These are phyloP conservation scores for Ptyas mucosa DNA, from an alignment of 2,113 vertebrate species.

Conservation along the genomic window DNA sequence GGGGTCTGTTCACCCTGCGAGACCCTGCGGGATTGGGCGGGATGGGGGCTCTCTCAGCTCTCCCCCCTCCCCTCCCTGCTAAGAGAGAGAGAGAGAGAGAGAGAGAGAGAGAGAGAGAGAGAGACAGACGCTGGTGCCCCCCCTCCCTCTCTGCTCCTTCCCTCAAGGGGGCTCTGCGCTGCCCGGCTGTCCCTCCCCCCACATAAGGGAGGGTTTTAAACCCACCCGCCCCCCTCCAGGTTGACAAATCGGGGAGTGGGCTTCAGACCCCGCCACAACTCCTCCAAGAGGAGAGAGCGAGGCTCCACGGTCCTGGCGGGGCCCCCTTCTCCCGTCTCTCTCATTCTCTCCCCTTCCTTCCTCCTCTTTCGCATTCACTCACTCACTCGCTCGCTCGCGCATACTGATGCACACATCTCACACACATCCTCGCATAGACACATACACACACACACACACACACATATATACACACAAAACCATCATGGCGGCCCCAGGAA, in stretches of 20 bases:
- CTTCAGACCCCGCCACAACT: not conserved
- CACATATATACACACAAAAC: slow-evolving; percentile 22
- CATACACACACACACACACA: not conserved
- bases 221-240: slow-evolving; percentile 1
- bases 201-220: not conserved
- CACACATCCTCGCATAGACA: not conserved
- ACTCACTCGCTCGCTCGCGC: not conserved
- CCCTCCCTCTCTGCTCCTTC: not conserved
- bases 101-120: no score
- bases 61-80: no score
- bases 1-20: not conserved
- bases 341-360: slow-evolving; percentile 2
- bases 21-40: not conserved
- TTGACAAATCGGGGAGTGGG: not conserved
- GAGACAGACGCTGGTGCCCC: not conserved
- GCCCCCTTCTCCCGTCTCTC: not conserved
- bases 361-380: not conserved
- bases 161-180: slow-evolving; percentile 11
- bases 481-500: slow-evolving; percentile 29
- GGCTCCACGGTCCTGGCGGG: not conserved
- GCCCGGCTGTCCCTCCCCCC: slow-evolving; percentile 15
- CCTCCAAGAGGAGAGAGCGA: not conserved
- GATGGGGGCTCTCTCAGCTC: not conserved
- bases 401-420: slow-evolving; percentile 14
- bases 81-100: no score